phyloP scores from a whole-genome alignment of 2,888 invertebrate species.

The Tetranychus truncatus region DNA sequence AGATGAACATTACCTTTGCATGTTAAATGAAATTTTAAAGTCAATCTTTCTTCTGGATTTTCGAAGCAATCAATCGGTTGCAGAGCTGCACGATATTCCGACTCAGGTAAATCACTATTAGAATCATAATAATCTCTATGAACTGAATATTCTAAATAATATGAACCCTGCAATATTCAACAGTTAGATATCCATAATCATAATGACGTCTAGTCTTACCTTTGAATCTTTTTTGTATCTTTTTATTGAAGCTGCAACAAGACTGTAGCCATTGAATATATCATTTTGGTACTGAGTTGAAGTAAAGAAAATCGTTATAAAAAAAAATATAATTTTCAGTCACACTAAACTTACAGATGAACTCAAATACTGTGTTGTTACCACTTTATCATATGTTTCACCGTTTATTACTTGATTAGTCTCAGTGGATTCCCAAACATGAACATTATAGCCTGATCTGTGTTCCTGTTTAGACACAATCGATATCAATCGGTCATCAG shows the following conservation, averaged over 20 bases:
- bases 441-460: background rate
- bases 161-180: background rate
- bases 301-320: background rate
- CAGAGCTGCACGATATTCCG: background rate
- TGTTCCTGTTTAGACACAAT: background rate
- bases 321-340: background rate
- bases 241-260: background rate
- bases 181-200: background rate
- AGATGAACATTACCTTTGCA: background rate
- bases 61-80: background rate
- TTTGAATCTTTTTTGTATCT: background rate
- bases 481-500: background rate
- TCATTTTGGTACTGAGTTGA: background rate
- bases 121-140: background rate
- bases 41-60: background rate
- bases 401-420: background rate
- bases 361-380: background rate
- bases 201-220: too few species aligned
- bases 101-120: background rate
- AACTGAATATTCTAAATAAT: too few species aligned
- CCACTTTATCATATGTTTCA: background rate
- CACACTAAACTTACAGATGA: background rate
- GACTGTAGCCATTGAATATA: background rate
- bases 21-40: background rate
- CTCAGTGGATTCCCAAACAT: background rate